Evolutionary conservation across 2,113 vertebrate genomes (phyloP), one percentile per base, ranked within the genome.

Genomic region (Hyperoodon ampullatus): DNA sequence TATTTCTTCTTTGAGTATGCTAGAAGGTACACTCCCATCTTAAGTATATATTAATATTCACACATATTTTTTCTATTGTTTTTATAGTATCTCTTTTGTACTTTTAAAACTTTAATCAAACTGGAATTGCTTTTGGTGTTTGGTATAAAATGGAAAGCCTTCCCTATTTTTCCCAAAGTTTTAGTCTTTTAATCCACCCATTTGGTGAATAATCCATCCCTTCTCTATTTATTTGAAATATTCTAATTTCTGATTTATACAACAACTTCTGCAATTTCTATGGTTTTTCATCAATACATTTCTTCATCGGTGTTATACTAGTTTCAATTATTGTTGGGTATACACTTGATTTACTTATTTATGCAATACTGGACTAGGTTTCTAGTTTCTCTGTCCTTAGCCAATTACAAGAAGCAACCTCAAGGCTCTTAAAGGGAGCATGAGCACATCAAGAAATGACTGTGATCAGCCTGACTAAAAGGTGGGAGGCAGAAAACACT

Each of bases 31-130:
- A 82, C 8, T 30, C 2, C 33, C 5, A 82, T 50, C 2, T 15
- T 30, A 70, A 77, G 35, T 84, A 88, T 85, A 71, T 50, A 82
- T 70, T 86, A 80, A 93, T 93, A 78, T 21, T 82, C 42, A 90
- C 18, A 39, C 70, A 42, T 35, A 88, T 83, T 96, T 89, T 30
- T 87, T 78, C 42, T 75, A 53, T 50, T 70, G 26, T 87, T 55
- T 71, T 88, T 78, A 77, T 63, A 35, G 11, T 53, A 0, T 70
- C 8, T 50, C 70, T 90, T 89, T 87, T 87, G 9, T 80, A 30
- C 50, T 77, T 85, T 80, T 85, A 81, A 93, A 94, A 95, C 26
- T 55, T 94, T 61, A 78, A 61, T 92, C 50, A 81, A 85, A 72
- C 58, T 80, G 58, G 24, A 89, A 75, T 78, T 80, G 84, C 47